Base-by-base conservation (phyloP, 2,113 vertebrate genomes). In the Eupsittula cactorum region DNA sequence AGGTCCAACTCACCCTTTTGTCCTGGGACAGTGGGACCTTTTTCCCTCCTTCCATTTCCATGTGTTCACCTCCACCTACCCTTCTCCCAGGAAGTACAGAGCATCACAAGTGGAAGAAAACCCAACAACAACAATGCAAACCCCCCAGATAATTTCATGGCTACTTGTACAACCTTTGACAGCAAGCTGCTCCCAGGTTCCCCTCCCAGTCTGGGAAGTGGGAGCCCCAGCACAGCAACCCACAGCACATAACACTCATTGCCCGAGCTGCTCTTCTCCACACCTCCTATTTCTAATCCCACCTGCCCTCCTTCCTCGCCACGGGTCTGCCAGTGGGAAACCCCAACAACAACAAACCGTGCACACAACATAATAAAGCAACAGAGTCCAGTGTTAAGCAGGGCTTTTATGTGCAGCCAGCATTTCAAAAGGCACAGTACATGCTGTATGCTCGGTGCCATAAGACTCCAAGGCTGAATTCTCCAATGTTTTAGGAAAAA, bases 401-500 rank as follows among this genome's bases (percentile, higher is more conserved):
- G 73, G 70, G 83, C 87, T 97, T 95, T 97, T 20, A 95, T 77
- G 91, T 76, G 69, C 28, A 90, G 95, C 94, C 90, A 97, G 62
- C 81, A 73, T 86, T 93, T 96, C 93, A 76, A 77, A 79, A 83
- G 55, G 85, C 95, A 97, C 86, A 96, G 92, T 97, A 94, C 88
- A 91, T 46, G 69, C 96, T 96, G 94, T 97, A 93, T 97, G 74
- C 84, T 93, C 31, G 0, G 55, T 91, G 89, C 78, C 2, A 9
- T 97, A 67, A 88, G 91, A 64, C 76, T 95, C 88, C 79, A 27
- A 68, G 65, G 18, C 64, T 97, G 93, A 96, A 94, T 94, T 92
- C 94, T 96, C 88, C 84, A 82, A 63, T 97, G 96, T 97, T 97
- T 96, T 95, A 96, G 95, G 93, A 95, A 92, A 96, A 88, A 94